These are phyloP conservation scores for Acanthopagrus latus DNA, from an alignment of 2,797 vertebrate species.

Conservation along the genomic window DNA sequence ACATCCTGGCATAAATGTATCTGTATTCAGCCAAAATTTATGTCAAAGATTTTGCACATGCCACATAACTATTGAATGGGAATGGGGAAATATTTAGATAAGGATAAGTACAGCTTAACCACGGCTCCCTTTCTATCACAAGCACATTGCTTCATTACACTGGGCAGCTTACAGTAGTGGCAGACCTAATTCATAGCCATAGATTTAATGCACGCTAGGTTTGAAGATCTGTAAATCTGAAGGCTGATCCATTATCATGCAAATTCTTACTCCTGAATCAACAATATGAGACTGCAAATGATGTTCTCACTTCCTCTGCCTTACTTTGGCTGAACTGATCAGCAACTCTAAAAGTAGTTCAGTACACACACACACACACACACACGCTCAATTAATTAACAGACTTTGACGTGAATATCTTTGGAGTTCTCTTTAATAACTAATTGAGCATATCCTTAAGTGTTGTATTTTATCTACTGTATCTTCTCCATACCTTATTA, in stretches of 20 bases:
- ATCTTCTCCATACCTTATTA: neutral
- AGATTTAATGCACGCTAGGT: neutral
- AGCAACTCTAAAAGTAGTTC: neutral
- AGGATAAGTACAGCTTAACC: slow-evolving; percentile 14
- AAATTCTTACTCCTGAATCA: neutral
- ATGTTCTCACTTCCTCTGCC: neutral
- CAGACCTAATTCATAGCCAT: slow-evolving; percentile 7
- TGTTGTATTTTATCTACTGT: neutral
- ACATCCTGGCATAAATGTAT: neutral
- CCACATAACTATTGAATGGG: neutral
- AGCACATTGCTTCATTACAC: slow-evolving; percentile 11
- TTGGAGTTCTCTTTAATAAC: neutral
- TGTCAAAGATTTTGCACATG: no score
- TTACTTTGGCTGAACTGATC: neutral
- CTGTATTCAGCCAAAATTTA: neutral
- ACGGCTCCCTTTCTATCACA: slow-evolving; percentile 21
- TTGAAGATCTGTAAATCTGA: neutral
- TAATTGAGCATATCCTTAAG: neutral
- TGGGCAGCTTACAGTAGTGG: slow-evolving; percentile 1
- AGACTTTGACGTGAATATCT: neutral
- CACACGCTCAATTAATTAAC: no score
- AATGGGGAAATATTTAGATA: neutral
- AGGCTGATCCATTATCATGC: neutral
- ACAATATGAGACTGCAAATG: neutral
- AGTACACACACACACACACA: no score